phyloP scores from a whole-genome alignment of 2,113 vertebrate species.

The Eubucco bourcierii region DNA sequence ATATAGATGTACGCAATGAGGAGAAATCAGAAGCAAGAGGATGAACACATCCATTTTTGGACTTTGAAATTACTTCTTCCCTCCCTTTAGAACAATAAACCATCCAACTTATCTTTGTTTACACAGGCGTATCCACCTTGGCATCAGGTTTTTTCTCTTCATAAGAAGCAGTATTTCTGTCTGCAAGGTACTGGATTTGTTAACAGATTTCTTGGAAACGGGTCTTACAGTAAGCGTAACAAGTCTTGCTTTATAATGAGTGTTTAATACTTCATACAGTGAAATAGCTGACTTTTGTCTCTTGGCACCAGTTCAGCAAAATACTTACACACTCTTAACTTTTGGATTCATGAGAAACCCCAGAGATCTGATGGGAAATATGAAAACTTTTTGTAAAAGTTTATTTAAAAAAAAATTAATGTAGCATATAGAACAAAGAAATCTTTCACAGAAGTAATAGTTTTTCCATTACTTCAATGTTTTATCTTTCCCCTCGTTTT shows the following conservation, averaged over 20 bases:
- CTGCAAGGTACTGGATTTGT: background rate
- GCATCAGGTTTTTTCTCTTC: background rate
- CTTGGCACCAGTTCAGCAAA: background rate
- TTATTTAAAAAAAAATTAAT: background rate
- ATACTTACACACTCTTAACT: background rate
- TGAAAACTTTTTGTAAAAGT: background rate
- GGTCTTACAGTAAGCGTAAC: background rate
- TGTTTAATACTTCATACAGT: background rate
- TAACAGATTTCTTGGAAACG: background rate
- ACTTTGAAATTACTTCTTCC: background rate
- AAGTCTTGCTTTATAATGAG: background rate
- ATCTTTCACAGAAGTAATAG: background rate
- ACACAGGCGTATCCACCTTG: background rate
- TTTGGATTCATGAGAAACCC: background rate
- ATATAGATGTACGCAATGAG: background rate
- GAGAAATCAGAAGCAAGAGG: background rate
- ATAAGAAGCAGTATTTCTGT: background rate
- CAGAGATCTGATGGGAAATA: background rate
- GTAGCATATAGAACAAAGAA: background rate
- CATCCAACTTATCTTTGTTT: constrained; percentile 43
- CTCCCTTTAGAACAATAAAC: background rate
- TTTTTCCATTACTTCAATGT: background rate
- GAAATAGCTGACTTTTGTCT: background rate
- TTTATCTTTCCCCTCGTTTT: background rate
- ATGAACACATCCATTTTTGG: background rate